Base-by-base conservation (phyloP, 2,797 vertebrate genomes). In the Australoheros facetus region DNA sequence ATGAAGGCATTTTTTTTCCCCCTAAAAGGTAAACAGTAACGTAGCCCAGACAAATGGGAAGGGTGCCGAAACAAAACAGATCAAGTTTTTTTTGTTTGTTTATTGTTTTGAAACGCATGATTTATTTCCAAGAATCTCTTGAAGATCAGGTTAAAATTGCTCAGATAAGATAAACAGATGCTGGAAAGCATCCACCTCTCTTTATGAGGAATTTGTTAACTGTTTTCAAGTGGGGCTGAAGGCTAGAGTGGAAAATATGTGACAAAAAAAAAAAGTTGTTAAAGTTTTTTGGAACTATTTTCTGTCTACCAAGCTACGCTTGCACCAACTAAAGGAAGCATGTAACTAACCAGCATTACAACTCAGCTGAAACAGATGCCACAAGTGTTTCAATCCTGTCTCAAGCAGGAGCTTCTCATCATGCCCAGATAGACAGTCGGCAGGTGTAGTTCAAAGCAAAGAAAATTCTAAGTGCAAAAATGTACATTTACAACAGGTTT, bases 111-210 rank as follows among this genome's bases (percentile, higher is more conserved):
- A 71, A 77, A 74, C 48, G 69, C 64, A 58, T 64, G 14, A 75
- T 80, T 80, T 85, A 73, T 87, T 80, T 84, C 60, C 45, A 71
- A 74, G 74, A 76, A 76, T 59, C 74, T 78, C 77, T 85, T 81
- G 75, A 80, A 78, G 80, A 87, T 86, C 26, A n/a, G 45, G 64
- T 59, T 69, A 30, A 73, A 82, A 74, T 78, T 71, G 71, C 77
- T 77, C 95, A 95, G 90, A 95, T 95, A 95, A 96, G 95, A 96
- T 95, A 96, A 96, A 95, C 95, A 96, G 93, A 96, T 94, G 94
- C 26, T 62, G 62, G 45, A 16, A 64, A 73, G 55, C 64, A 23
- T 71, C 19, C 0, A 3, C 10, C 32, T 32, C 10, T 69, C 57
- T 57, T 73, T 45, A 54, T 71, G 62, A 62, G 1, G 3, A 51